A percentile compares a stretch with the other conserved stretches of the same genome.
Conservation (phyloP, 2,888 invertebrate species). For the Halictus quadricinctus region DNA sequence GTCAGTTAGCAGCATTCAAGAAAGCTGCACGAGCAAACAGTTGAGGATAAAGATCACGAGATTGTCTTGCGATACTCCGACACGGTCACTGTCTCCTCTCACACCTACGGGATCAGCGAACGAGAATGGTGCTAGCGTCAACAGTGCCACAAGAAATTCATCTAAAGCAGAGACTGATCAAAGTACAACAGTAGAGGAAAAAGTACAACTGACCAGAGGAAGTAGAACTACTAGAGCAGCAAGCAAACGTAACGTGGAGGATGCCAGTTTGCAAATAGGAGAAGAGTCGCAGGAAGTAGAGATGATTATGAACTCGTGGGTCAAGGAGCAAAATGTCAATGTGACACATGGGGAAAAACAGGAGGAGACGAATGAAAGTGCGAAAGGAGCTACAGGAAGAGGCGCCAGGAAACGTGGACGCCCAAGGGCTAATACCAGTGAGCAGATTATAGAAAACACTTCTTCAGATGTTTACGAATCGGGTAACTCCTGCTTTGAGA, state of each 20-base stretch:
- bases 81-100: neutral
- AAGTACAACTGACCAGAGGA: neutral
- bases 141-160: neutral
- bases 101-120: neutral
- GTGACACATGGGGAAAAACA: neutral
- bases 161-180: neutral
- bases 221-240: neutral
- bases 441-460: neutral
- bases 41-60: neutral
- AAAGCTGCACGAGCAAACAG: conserved; percentile 10
- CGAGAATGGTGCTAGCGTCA: neutral
- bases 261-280: conserved; percentile 14
- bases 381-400: neutral
- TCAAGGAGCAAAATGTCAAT: conserved; percentile 3
- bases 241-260: neutral
- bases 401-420: conserved; percentile 28
- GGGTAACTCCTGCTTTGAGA: conserved; percentile 23
- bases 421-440: neutral
- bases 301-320: conserved; percentile 48
- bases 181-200: neutral
- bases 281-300: conserved; percentile 62
- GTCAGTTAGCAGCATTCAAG: neutral
- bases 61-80: neutral
- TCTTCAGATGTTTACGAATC: conserved; percentile 26
- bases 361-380: neutral